Base-by-base conservation (phyloP, 2,113 vertebrate species). In the Oreotrochilus melanogaster region DNA sequence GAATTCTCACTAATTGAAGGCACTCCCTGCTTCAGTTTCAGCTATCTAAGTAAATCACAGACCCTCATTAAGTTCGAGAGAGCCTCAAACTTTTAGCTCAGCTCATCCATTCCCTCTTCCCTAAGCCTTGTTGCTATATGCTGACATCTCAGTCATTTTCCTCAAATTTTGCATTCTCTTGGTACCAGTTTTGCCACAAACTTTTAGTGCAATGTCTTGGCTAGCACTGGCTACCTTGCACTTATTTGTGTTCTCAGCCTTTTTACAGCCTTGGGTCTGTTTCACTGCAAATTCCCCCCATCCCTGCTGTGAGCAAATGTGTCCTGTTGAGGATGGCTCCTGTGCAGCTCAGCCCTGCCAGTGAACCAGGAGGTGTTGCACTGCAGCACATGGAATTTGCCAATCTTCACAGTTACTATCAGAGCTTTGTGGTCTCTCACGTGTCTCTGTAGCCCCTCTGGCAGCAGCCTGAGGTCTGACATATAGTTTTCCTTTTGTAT, bases 241-340 rank as follows among this genome's bases (percentile, higher is more conserved):
- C 10, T 87, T 57, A 25, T 87, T 43, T 83, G 11, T 85, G 28
- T 54, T 90, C 51, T 88, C 51, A 58, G 30, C 12, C 28, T 89
- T 65, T 65, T 50, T 19, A 45, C 18, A 67, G 28, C 18, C 81
- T 50, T 0, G 2, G 28, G 30, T 31, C 31, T 5, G 6, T 22
- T 73, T 56, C 33, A 21, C 43, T 70, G 25, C 50, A 65, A 25
- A 42, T 54, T 69, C 3, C 6, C 31, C 28, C 37, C 21, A 17
- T 30, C 10, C 6, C 28, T 54, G 27, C 79, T 50, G 47, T 0
- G 2, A 18, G 25, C 11, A 4, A 7, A 42, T 0, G 1, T 30
- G 43, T 6, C 13, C 23, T 2, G 0, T 7, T 42, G 87, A 45
- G 54, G 43, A 31, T 2, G 45, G 58, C 25, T 31, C 19, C 21